phyloP scores from a whole-genome alignment of 2,113 vertebrate genomes.

The Plestiodon gilberti region DNA sequence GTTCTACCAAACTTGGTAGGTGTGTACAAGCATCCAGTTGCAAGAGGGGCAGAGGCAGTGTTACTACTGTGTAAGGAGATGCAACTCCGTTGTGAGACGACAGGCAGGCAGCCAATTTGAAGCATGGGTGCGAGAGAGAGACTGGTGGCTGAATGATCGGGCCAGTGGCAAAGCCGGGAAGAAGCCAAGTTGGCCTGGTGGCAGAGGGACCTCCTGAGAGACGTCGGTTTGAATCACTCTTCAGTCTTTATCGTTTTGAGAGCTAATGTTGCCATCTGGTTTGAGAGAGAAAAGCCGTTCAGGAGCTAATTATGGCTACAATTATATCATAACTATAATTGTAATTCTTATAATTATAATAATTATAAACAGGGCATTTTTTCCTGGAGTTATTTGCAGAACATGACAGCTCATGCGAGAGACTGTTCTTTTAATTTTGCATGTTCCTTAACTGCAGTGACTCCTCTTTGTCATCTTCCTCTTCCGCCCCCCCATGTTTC shows the following conservation, averaged over 20 bases:
- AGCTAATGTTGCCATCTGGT: not conserved
- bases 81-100: too few relatives aligned
- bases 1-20: too few relatives aligned
- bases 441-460: not conserved
- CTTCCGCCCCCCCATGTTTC: not conserved
- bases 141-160: too few relatives aligned
- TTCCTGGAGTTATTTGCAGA: conserved; percentile 12
- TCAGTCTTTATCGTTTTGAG: not conserved
- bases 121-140: too few relatives aligned
- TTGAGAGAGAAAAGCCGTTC: not conserved
- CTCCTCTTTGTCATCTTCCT: too few relatives aligned
- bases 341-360: too few relatives aligned
- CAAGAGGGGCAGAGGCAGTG: too few relatives aligned
- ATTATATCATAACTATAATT: too few relatives aligned
- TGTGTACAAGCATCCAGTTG: too few relatives aligned
- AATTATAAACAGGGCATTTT: accelerated
- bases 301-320: not conserved
- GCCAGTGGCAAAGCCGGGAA: too few relatives aligned
- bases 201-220: not conserved
- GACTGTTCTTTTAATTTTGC: not conserved
- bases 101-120: too few relatives aligned
- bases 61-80: too few relatives aligned
- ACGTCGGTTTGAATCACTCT: not conserved
- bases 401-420: not conserved
- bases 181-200: not conserved